Evolutionary conservation across 1,140 invertebrate species (phyloP).

Genomic region (Littorina saxatilis): DNA sequence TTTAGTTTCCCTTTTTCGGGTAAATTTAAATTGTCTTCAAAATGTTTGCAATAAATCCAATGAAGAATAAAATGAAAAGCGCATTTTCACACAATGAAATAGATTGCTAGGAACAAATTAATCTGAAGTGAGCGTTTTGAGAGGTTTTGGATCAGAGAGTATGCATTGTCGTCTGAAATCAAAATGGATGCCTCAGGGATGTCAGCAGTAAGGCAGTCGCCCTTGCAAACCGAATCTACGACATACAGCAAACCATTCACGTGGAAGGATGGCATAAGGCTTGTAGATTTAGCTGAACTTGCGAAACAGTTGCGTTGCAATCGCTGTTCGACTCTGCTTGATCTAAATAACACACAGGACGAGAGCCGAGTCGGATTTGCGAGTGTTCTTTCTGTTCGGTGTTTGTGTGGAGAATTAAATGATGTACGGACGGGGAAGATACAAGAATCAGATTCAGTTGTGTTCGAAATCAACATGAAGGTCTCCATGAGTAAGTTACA

Average conservation of each 20-base stretch:
- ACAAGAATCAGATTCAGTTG: not conserved
- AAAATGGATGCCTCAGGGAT: not conserved
- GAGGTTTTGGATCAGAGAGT: not conserved
- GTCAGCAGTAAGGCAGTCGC: too few species aligned
- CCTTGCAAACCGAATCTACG: not conserved
- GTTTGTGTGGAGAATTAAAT: constrained; percentile 11
- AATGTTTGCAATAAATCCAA: too few species aligned
- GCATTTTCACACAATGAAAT: too few species aligned
- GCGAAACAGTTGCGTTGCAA: constrained; percentile 31
- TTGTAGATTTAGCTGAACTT: constrained; percentile 32
- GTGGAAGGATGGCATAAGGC: constrained; percentile 26
- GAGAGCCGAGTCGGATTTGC: constrained; percentile 19
- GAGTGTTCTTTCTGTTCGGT: constrained; percentile 23
- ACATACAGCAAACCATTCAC: not conserved
- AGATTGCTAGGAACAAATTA: not conserved
- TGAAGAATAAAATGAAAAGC: not conserved
- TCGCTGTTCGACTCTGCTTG: constrained; percentile 17
- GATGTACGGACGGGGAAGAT: constrained; percentile 28
- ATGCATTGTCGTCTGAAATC: not conserved
- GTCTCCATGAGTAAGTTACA: constrained; percentile 30
- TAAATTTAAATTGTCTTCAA: too few species aligned
- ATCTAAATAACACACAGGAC: constrained; percentile 16
- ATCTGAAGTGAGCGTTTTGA: not conserved
- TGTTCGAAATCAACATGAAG: constrained; percentile 36
- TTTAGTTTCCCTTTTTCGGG: too few species aligned